Percentiles rank a stretch among this genome's conserved stretches.
phyloP scores from a whole-genome alignment of 2,888 invertebrate species.

The Heliconius ethilla region DNA sequence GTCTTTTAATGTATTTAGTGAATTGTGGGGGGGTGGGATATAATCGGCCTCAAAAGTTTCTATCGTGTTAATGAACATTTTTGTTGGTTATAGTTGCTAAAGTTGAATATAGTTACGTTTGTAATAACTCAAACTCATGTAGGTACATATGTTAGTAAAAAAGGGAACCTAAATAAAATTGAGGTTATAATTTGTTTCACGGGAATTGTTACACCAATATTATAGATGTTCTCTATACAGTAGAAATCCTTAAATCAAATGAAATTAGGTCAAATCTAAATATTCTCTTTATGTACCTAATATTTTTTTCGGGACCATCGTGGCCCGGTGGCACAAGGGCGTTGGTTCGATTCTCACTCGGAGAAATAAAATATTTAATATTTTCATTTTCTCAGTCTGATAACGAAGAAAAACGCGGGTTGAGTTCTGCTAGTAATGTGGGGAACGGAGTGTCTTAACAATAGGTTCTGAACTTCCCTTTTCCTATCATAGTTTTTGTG shows the following conservation, averaged over 20 bases:
- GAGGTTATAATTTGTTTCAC: neutral
- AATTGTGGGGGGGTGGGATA: conserved; percentile 12
- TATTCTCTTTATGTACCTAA: neutral
- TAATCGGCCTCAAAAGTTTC: conserved; percentile 1
- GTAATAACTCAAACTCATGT: neutral
- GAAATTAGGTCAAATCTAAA: neutral
- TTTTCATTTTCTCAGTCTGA: too few species aligned
- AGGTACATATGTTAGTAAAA: neutral
- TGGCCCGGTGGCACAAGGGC: too few species aligned
- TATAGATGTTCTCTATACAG: neutral
- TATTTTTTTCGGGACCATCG: too few species aligned
- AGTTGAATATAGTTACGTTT: neutral
- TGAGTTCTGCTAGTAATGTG: too few species aligned
- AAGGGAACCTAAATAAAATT: neutral
- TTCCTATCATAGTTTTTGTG: too few species aligned
- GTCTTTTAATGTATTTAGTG: conserved; percentile 25
- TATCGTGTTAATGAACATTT: neutral
- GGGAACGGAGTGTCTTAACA: too few species aligned
- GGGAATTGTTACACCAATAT: too few species aligned
- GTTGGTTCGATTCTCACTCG: too few species aligned
- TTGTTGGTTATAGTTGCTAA: neutral
- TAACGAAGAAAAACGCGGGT: too few species aligned
- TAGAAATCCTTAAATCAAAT: neutral
- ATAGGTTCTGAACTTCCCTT: too few species aligned
- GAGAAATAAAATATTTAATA: too few species aligned